Percentiles rank a stretch among this genome's conserved stretches.
These are phyloP conservation scores for Heteronetta atricapilla DNA, from an alignment of 2,113 vertebrate genomes.

Conservation along the genomic window DNA sequence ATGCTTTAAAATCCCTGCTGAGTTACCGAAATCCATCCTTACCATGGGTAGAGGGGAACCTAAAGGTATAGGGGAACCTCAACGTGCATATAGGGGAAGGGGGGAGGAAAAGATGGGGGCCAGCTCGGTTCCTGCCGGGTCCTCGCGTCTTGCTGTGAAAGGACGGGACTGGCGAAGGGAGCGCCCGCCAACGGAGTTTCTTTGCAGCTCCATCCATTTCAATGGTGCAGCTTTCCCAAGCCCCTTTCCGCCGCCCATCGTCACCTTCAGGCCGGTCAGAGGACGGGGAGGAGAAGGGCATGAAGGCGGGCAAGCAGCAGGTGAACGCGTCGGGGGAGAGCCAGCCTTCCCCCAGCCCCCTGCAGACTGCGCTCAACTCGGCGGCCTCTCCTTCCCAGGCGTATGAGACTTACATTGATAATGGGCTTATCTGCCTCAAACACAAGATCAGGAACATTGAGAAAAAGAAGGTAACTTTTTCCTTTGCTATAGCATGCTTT, in stretches of 20 bases:
- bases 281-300: slow-evolving; percentile 66
- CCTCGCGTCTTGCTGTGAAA: background rate
- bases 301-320: slow-evolving; percentile 74
- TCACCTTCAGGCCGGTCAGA: slow-evolving; percentile 74
- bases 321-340: slow-evolving; percentile 70
- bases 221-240: slow-evolving; percentile 90
- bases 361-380: slow-evolving; percentile 78
- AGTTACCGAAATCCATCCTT: no score
- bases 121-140: background rate
- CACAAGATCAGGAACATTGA: slow-evolving; percentile 98
- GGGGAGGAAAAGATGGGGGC: background rate
- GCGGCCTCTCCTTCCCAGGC: slow-evolving; percentile 81
- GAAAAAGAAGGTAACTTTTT: slow-evolving; percentile 91
- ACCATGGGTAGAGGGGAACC: no score
- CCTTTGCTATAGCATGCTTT: rapidly evolving
- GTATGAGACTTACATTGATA: slow-evolving; percentile 92
- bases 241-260: slow-evolving; percentile 66
- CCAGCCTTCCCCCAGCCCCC: slow-evolving; percentile 61
- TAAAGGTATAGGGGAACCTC: no score
- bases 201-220: slow-evolving; percentile 73
- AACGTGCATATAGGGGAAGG: background rate
- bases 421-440: slow-evolving; percentile 94
- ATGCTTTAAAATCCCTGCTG: background rate
- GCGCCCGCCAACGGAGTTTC: background rate
- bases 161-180: no score